A percentile compares a stretch with the other conserved stretches of the same genome.
Conservation (phyloP, 1,140 invertebrate genomes). For the Neotoxoptera formosana region DNA sequence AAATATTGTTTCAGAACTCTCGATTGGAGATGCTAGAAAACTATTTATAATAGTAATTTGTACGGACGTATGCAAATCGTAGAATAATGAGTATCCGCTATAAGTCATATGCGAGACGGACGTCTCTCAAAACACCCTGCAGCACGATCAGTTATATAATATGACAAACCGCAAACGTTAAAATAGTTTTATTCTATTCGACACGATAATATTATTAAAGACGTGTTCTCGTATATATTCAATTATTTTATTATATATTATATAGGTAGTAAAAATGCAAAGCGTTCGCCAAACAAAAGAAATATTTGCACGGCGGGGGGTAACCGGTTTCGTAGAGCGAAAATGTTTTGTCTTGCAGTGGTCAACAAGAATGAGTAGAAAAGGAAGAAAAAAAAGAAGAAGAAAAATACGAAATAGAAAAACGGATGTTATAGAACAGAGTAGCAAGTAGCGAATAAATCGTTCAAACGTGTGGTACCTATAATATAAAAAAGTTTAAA, state of each 20-base stretch:
- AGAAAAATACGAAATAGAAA: background rate
- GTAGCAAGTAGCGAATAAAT: background rate
- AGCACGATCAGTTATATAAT: background rate
- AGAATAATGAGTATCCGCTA: background rate
- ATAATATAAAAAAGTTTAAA: background rate
- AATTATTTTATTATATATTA: conserved; percentile 2
- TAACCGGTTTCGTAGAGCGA: background rate
- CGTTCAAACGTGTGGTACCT: background rate
- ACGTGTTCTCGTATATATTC: background rate
- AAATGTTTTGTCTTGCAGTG: background rate
- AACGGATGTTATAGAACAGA: background rate
- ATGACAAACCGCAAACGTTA: background rate
- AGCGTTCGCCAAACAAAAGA: background rate
- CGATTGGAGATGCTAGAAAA: background rate
- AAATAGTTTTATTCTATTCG: background rate
- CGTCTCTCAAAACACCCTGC: background rate
- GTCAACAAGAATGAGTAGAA: background rate
- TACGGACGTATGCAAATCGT: background rate
- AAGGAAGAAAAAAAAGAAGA: background rate
- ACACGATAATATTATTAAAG: background rate
- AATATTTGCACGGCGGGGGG: background rate
- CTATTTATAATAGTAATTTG: background rate
- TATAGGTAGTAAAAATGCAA: conserved; percentile 20
- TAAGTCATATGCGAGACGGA: background rate
- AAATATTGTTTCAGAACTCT: background rate